These are phyloP conservation scores for Micrastur ruficollis DNA, from an alignment of 2,797 vertebrate species.

Conservation along the genomic window DNA sequence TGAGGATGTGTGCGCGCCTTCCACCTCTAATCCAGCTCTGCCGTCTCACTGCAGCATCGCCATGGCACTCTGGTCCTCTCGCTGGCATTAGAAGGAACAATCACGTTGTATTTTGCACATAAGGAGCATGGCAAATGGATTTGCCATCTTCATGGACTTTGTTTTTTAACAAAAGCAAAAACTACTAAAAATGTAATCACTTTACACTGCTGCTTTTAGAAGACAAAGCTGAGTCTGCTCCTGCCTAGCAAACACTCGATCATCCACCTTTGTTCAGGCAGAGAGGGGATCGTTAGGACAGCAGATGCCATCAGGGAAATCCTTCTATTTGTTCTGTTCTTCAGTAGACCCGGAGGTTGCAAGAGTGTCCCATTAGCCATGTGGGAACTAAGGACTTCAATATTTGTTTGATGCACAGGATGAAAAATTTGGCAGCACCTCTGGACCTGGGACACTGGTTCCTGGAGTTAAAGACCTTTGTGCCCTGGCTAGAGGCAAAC, in stretches of 20 bases:
- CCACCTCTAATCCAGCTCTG: neutral
- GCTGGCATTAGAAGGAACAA: neutral
- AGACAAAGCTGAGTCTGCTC: neutral
- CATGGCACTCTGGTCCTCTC: neutral
- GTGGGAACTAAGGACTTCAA: neutral
- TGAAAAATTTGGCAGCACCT: neutral
- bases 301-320: neutral
- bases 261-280: neutral
- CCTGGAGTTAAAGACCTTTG: neutral
- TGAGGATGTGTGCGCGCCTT: accelerated
- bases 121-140: neutral
- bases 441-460: neutral
- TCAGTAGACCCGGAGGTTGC: neutral
- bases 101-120: accelerated
- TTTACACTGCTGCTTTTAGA: neutral
- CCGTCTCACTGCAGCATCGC: neutral
- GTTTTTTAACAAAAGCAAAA: neutral
- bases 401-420: neutral
- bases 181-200: neutral
- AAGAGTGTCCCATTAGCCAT: neutral
- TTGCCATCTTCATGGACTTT: neutral
- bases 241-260: neutral
- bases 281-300: neutral
- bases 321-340: neutral
- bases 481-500: neutral